Conservation (phyloP, 2,888 invertebrate species). For the Orthosia incerta region DNA sequence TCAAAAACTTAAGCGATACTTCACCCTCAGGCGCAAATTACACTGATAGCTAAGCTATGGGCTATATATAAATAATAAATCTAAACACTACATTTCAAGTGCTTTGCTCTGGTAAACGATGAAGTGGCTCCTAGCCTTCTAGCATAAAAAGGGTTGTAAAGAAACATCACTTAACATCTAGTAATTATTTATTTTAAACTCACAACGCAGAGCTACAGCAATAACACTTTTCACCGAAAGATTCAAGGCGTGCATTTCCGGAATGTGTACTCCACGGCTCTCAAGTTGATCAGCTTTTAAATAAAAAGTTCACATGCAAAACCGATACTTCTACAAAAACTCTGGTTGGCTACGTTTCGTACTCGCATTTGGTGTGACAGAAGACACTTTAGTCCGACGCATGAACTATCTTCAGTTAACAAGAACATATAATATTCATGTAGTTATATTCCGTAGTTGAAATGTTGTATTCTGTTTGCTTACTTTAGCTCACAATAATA, state of each 20-base stretch:
- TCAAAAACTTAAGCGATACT: slow-evolving; percentile 13
- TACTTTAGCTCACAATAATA: slow-evolving; percentile 1
- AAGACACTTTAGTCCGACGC: background rate
- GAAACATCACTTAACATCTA: no score
- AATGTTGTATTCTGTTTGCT: slow-evolving; percentile 17
- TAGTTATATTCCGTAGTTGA: slow-evolving; percentile 16
- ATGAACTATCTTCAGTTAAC: slow-evolving; percentile 30
- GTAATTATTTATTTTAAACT: no score
- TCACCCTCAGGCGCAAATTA: background rate
- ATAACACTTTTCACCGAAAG: no score
- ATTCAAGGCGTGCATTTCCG: no score
- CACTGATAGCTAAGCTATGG: background rate
- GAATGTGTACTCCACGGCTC: no score
- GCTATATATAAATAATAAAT: background rate
- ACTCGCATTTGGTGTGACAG: background rate
- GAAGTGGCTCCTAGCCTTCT: no score
- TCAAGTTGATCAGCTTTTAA: no score
- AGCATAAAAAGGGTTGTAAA: no score
- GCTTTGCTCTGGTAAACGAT: no score
- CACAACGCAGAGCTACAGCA: no score
- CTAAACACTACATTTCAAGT: no score
- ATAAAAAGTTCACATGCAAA: no score
- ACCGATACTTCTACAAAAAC: background rate
- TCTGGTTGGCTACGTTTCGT: background rate
- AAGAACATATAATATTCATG: slow-evolving; percentile 23